Evolutionary conservation across 2,797 vertebrate genomes (phyloP).

Genomic region (Poecilia gillii): DNA sequence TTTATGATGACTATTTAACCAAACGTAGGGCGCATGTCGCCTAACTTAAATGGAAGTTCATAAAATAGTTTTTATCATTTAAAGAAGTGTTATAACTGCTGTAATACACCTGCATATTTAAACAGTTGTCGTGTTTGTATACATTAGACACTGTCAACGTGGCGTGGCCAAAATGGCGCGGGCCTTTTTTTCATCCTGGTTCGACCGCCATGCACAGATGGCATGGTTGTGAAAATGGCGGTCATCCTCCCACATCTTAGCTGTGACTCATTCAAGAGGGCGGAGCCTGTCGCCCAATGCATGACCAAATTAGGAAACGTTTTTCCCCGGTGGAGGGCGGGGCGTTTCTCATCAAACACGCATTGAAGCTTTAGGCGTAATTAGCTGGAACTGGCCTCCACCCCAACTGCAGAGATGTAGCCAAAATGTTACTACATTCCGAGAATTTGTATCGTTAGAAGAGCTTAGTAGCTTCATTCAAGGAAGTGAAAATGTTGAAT

Average conservation of each 20-base stretch:
- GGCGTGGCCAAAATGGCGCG: slow-evolving; percentile 85
- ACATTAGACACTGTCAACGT: slow-evolving; percentile 74
- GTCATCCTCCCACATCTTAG: slow-evolving; percentile 20
- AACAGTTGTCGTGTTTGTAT: slow-evolving; percentile 9
- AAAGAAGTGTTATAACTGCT: not conserved
- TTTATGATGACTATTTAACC: not conserved
- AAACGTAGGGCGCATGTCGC: not conserved
- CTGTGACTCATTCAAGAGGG: slow-evolving; percentile 39
- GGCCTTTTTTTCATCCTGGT: not conserved
- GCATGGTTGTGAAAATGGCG: slow-evolving; percentile 80
- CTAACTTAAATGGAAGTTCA: rapidly evolving
- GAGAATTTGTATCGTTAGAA: not conserved
- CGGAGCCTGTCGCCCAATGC: slow-evolving; percentile 28
- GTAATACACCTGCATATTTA: rapidly evolving
- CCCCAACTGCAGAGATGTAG: not conserved
- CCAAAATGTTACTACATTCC: not conserved
- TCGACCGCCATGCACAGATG: slow-evolving; percentile 22
- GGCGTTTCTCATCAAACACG: slow-evolving; percentile 6
- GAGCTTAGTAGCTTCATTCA: not conserved
- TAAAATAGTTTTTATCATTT: not conserved
- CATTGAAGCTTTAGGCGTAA: slow-evolving; percentile 8
- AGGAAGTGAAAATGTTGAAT: not conserved
- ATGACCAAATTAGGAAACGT: slow-evolving; percentile 82
- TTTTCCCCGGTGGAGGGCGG: slow-evolving; percentile 52
- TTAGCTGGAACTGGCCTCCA: slow-evolving; percentile 38